Base-by-base conservation (phyloP, 2,888 invertebrate species). In the Masnerella sp. region DNA sequence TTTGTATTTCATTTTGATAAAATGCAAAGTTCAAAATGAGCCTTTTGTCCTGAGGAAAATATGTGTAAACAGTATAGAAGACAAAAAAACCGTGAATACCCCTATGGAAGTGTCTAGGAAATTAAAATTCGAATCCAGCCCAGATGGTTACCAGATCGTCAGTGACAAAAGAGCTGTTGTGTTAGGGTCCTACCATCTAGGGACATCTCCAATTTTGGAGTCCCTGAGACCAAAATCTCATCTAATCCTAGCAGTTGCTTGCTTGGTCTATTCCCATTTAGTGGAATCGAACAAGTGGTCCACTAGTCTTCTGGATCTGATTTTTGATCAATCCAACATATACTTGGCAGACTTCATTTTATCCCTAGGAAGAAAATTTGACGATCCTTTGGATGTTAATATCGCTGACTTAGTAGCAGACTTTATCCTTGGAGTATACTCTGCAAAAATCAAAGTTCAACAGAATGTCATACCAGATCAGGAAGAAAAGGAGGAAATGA, bases 311-410 rank as follows among this genome's bases (percentile, higher is more conserved):
- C 51, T 87, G 2, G 84, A 87, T 49, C 34, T 87, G 11, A 87
- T 87, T n/a, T 82, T 87, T 59, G 85, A 87, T 34, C 85, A 87
- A 18, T 77, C 87, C 0, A 83, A 85, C 52, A 81, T 86, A 1
- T 87, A 85, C 38, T 72, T 87, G 28, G 74, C 85, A 5, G 87
- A 87, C 51, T 54, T 87, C 5, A 79, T 79, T 0, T 77, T 84
- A 2, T 82, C 81, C 0, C 64, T 85, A 3, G 84, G 81, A 0
- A 86, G 83, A 18, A 79, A 77, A n/a, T 64, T 86, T 7, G 78
- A 81, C 11, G 78, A 82, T 0, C 49, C 22, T 1, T 85, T 87
- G 30, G 78, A 81, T 15, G 74, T 87, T 0, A 75, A 56, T 0
- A 30, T 86, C 22, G 79, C 81, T 1, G 84, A 87, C 17, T 43